Evolutionary conservation across 2,797 vertebrate species (phyloP), one percentile per base, ranked within the genome.

Genomic region (Cacajao melanocephalus): DNA sequence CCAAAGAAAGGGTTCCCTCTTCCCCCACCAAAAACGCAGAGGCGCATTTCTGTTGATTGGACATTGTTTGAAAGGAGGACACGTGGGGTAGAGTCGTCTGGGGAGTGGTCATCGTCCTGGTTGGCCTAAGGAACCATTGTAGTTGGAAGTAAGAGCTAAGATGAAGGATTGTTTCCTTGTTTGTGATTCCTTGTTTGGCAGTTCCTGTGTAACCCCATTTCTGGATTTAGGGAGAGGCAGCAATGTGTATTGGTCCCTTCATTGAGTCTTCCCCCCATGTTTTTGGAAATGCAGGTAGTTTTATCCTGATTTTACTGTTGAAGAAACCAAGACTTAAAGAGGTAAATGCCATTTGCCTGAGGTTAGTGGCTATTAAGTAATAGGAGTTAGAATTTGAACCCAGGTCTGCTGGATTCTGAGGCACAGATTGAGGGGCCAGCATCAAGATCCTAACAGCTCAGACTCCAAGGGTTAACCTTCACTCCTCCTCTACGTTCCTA

Each of bases 341-440:
- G 55, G 22, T 12, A 24, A 89, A 86, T 79, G 36, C 80, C 75
- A 13, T 17, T 79, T 92, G n/a, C 81, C 89, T 20, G 52, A 81
- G 48, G 52, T 84, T 72, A 64, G 58, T 70, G 22, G 36, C 55
- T 86, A 26, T 33, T 79, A 33, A 75, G 33, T 75, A 57, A 72
- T 26, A 67, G 70, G 64, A 88, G 41, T 76, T 93, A 73, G 22
- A n/a, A 61, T 84, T 81, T 83, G 94, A 93, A 95, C 83, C 28
- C 36, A 12, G 15, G n/a, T 79, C 61, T 61, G 30, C 57, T 72
- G 55, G 36, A 44, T 44, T 94, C 44, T 36, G 67, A 88, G 84
- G 52, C 86, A 44, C 13, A 95, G 90, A 48, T 33, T 44, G 14
- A 90, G 70, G 50, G 39, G 58, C 30, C 64, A 67, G 17, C 78